phyloP scores from a whole-genome alignment of 2,113 vertebrate species.

The Campylomormyrus tamandua region DNA sequence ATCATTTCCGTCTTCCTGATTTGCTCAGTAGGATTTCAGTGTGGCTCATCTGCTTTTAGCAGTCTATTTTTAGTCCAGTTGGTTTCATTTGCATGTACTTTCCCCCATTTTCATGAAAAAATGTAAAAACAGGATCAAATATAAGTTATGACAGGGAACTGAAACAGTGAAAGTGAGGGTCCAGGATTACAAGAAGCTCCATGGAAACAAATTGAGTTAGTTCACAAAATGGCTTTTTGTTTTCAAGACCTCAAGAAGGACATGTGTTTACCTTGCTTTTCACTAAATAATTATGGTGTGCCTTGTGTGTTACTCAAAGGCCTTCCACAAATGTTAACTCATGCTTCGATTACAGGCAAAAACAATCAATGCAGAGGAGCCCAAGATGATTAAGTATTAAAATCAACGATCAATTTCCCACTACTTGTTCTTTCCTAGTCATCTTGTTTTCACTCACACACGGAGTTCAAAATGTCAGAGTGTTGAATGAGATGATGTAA shows the following conservation, averaged over 20 bases:
- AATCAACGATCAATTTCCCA: not conserved
- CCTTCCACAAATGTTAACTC: not conserved
- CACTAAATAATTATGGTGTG: not conserved
- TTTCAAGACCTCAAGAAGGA: not conserved
- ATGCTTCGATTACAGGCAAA: not conserved
- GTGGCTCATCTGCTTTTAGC: not conserved
- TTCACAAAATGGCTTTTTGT: not conserved
- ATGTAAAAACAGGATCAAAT: not conserved
- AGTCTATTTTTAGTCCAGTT: slow-evolving; percentile 14
- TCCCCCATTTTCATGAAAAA: not conserved
- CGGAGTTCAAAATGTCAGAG: not conserved
- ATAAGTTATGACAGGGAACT: not conserved
- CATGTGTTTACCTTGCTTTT: not conserved
- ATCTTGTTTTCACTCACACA: not conserved
- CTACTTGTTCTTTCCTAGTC: not conserved
- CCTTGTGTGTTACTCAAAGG: not conserved
- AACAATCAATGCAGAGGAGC: not conserved
- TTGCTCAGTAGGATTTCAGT: not conserved
- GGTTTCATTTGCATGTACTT: slow-evolving; percentile 11
- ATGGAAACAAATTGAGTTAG: not conserved
- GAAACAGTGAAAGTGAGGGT: not conserved
- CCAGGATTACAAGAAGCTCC: not conserved
- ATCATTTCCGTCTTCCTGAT: not conserved
- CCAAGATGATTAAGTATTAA: not conserved
- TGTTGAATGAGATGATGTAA: not conserved